Conservation (phyloP, 92 coral and sea anemone species). For the Isaurus tuberculatus region DNA sequence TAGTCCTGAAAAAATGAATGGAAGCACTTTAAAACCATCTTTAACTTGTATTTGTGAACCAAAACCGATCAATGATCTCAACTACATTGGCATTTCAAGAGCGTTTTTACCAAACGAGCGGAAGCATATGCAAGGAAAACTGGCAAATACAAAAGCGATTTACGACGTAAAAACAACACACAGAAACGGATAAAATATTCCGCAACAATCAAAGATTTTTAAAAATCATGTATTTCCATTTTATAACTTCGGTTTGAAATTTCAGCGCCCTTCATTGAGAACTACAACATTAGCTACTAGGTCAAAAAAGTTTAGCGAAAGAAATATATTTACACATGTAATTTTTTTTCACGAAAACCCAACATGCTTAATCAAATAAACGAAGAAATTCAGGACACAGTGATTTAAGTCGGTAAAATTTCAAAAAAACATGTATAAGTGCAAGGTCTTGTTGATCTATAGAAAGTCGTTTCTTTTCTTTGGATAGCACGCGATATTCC, state of each 20-base stretch:
- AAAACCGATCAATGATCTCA: conserved; percentile 47
- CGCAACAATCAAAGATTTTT: not conserved
- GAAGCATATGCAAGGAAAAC: not conserved
- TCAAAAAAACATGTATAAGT: conserved; percentile 40
- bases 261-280: not conserved
- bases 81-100: conserved; percentile 19
- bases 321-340: conserved; percentile 69
- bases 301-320: conserved; percentile 1
- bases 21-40: not conserved
- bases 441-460: conserved; percentile 11
- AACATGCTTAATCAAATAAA: conserved; percentile 54
- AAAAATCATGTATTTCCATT: conserved; percentile 9
- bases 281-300: not conserved
- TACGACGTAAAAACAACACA: not conserved
- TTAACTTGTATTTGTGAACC: not conserved
- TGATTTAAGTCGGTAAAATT: not conserved
- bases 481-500: conserved; percentile 36
- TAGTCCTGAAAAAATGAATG: not conserved
- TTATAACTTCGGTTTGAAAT: conserved; percentile 13
- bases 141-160: not conserved
- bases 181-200: not conserved
- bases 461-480: conserved; percentile 4
- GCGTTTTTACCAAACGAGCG: conserved; percentile 9
- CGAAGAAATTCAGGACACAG: conserved; percentile 40
- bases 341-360: conserved; percentile 53